Evolutionary conservation across 1,140 invertebrate species (phyloP), one percentile per base, ranked within the genome.

Genomic region (Brachionus sp.): DNA sequence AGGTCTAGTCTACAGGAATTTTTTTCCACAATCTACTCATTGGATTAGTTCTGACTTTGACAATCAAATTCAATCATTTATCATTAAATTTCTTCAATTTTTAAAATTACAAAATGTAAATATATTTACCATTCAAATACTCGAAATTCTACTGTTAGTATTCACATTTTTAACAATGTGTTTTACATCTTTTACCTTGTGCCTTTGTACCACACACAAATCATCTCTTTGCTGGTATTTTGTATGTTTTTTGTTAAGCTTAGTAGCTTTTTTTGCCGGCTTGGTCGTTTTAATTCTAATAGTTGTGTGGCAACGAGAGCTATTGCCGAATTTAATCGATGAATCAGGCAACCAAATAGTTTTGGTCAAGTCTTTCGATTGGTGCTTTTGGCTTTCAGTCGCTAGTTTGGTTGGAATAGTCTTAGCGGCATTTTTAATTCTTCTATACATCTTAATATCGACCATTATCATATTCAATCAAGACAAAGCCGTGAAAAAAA

Each of bases 121-220:
- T 57, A 39, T 80, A 62, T 80, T 80, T 16, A 44, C 77, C 0
- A 62, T 80, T 23, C 77, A 80, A 66, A 57, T 80, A 66, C 50
- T 80, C 35, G 50, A 80, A 62, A 80, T 80, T 33, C 5, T 80
- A 39, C 77, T 62, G n/a, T 44, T 80, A 29, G 25, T 80, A n/a
- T 80, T 80, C 50, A 80, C 77, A 66, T 80, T 80, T 62, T 66
- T 80, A 3, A 66, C 77, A 2, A 7, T 80, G 10, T 80, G 50
- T 62, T 80, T 80, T 50, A 80, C 77, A 37, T 80, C 77, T 57
- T 80, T 80, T 62, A 62, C 77, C 35, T 44, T 80, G 33, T 80
- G 77, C 39, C 50, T 80, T 19, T 80, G 77, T 80, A 80, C 77
- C 7, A 80, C 35, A 16, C 50, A 80, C 9, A 57, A 66, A 23